Evolutionary conservation across 1,140 invertebrate species (phyloP), one percentile per base, ranked within the genome.

Genomic region (Muscidifurax raptorellus): DNA sequence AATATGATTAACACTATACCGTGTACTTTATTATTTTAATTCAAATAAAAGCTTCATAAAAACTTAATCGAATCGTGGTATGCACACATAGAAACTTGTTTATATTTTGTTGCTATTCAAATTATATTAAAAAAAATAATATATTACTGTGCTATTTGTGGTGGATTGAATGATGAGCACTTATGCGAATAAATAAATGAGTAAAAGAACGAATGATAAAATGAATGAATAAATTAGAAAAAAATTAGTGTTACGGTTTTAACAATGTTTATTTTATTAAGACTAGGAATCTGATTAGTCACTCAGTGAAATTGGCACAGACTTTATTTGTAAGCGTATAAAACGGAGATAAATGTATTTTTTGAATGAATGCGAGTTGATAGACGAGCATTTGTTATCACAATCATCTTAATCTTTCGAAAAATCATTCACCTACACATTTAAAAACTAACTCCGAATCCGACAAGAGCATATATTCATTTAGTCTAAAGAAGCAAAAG

Each of bases 181-280:
- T 32, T 32, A 32, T 32, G 5, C 5, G 32, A 32, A 6, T 32
- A 52, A 15, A 52, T 52, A 4, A 22, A 22, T n/a, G 6, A 59
- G 6, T 22, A 18, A 59, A 59, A 22, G 5, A 59, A 22, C 4
- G 18, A 59, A 59, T 59, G n/a, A 22, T 59, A n/a, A 18, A 4
- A 59, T n/a, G 52, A 59, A 59, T 59, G 4, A 59, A 59, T 59
- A 59, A 59, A n/a, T 59, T 59, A 59, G 36, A 44, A 80, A 80
- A 80, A 69, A 80, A 80, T 40, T 75, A 32, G 10, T 81, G 69
- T 66, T 83, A 27, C 22, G 69, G 64, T 83, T 83, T 83, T 69
- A 83, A 83, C 74, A 83, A 83, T 64, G 18, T 83, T 78, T 83
- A 83, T 83, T 83, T 83, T 78, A 83, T 83, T 78, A 30, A 78